phyloP scores from a whole-genome alignment of 2,888 invertebrate species.

The Aspidiotus rigidus region DNA sequence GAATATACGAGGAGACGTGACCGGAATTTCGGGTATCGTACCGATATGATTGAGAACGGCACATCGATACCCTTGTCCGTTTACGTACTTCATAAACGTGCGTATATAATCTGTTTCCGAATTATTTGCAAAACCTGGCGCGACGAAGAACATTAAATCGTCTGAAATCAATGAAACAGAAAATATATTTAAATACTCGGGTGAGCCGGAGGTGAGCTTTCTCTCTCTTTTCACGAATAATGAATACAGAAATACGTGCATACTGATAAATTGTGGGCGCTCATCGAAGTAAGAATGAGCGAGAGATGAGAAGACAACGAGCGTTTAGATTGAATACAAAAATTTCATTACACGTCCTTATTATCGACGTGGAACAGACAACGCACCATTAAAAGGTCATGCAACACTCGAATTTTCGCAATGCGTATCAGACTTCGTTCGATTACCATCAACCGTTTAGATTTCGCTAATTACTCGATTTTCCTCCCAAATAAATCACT shows the following conservation, averaged over 20 bases:
- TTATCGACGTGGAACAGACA: slow-evolving; percentile 7
- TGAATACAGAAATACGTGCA: too few species aligned
- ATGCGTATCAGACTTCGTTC: too few species aligned
- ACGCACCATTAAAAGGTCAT: neutral
- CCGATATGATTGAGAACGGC: slow-evolving; percentile 91
- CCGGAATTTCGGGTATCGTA: slow-evolving; percentile 70
- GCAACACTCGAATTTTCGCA: too few species aligned
- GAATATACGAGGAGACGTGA: slow-evolving; percentile 81
- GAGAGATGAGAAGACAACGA: too few species aligned
- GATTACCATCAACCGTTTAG: too few species aligned
- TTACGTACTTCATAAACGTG: slow-evolving; percentile 85
- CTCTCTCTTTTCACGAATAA: too few species aligned
- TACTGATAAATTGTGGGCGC: neutral
- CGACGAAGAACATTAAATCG: slow-evolving; percentile 77
- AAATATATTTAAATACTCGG: too few species aligned
- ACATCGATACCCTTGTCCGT: slow-evolving; percentile 82
- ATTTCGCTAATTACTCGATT: too few species aligned
- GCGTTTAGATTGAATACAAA: neutral
- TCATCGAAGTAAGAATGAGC: too few species aligned
- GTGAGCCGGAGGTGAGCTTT: too few species aligned
- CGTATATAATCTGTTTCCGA: slow-evolving; percentile 90
- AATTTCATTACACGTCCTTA: neutral
- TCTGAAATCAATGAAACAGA: slow-evolving; percentile 49
- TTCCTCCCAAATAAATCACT: too few species aligned
- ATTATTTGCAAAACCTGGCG: slow-evolving; percentile 87